A percentile compares a stretch with the other conserved stretches of the same genome.
These are phyloP conservation scores for Stenotaenia linearis DNA, from an alignment of 2,888 invertebrate genomes.

Conservation along the genomic window DNA sequence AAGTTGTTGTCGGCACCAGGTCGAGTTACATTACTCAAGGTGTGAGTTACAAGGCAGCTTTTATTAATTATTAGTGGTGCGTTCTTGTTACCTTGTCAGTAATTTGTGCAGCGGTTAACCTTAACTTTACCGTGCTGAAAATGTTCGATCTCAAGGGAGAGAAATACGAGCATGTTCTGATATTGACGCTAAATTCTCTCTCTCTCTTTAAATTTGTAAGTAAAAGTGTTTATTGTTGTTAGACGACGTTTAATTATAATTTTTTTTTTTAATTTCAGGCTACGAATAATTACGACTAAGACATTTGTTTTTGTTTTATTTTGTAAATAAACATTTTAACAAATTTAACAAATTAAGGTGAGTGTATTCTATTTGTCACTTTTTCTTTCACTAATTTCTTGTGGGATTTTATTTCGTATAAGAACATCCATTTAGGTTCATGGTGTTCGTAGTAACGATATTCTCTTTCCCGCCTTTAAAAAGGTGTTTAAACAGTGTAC, in stretches of 20 bases:
- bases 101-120: constrained; percentile 3
- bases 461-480: no score
- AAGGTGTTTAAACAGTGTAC: no score
- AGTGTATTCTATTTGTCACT: no score
- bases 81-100: constrained; percentile 3
- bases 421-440: no score
- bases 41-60: constrained; percentile 7
- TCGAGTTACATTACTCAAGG: background rate
- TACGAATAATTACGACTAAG: background rate
- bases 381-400: no score
- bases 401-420: no score
- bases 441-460: no score
- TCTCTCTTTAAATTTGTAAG: background rate
- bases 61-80: constrained; percentile 12
- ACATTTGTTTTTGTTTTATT: no score
- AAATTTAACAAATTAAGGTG: no score
- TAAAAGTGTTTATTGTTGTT: background rate
- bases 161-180: background rate
- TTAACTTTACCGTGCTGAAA: background rate
- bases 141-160: background rate
- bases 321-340: no score
- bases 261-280: background rate
- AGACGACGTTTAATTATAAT: background rate
- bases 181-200: background rate
- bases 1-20: background rate